Conservation (phyloP, 2,113 vertebrate genomes). For the Nothobranchius kuhntae region DNA sequence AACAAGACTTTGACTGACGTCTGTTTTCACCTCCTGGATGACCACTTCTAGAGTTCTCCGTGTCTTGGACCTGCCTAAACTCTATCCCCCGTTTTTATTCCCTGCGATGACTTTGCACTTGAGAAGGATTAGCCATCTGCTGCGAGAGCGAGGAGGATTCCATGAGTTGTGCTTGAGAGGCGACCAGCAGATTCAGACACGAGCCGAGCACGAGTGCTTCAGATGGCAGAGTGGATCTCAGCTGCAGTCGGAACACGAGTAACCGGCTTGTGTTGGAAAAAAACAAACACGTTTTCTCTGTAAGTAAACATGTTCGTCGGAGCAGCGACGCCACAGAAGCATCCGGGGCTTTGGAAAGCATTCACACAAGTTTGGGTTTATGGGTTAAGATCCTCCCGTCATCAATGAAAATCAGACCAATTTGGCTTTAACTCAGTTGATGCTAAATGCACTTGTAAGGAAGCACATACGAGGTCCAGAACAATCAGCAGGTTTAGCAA, state of each 20-base stretch:
- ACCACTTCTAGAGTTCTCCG: not conserved
- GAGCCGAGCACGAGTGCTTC: constrained; percentile 19
- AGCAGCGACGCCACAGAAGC: constrained; percentile 16
- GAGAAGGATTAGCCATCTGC: constrained; percentile 65
- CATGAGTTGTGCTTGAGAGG: constrained; percentile 14
- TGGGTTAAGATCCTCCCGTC: not conserved
- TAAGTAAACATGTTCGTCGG: constrained; percentile 36
- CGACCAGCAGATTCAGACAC: constrained; percentile 44
- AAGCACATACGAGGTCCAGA: too few species aligned
- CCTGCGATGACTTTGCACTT: constrained; percentile 34
- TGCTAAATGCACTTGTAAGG: too few species aligned
- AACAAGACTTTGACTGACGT: too few species aligned
- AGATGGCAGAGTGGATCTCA: constrained; percentile 37
- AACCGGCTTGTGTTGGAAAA: constrained; percentile 26
- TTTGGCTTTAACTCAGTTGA: too few species aligned
- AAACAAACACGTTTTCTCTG: constrained; percentile 22
- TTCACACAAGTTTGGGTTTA: not conserved
- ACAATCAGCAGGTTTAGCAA: too few species aligned
- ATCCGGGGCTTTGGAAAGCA: not conserved
- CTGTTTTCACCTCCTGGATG: not conserved
- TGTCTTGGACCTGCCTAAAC: constrained; percentile 23
- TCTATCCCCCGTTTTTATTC: constrained; percentile 32
- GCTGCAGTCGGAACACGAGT: constrained; percentile 48
- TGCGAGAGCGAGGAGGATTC: constrained; percentile 19
- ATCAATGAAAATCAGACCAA: too few species aligned